Percentiles rank a stretch among this genome's conserved stretches.
phyloP scores from a whole-genome alignment of 2,113 vertebrate genomes.

The Herpetotheres cachinnans region DNA sequence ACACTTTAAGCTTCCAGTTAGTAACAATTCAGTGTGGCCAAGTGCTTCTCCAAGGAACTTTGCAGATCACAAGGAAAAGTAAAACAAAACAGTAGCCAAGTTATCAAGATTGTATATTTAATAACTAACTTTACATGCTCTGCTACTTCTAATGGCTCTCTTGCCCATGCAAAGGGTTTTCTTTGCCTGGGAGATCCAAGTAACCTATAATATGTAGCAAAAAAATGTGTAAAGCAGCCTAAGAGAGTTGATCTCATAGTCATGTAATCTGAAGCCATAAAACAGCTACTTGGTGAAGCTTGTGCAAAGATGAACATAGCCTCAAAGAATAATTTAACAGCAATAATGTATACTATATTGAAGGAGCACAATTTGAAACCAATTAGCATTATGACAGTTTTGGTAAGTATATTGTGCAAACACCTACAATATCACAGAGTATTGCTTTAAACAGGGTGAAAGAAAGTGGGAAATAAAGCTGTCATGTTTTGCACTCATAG shows the following conservation, averaged over 20 bases:
- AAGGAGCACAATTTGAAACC: background rate
- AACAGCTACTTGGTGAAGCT: background rate
- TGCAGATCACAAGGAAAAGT: background rate
- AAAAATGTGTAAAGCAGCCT: background rate
- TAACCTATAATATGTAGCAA: background rate
- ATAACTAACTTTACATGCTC: background rate
- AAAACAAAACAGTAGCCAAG: background rate
- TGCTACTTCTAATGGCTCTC: background rate
- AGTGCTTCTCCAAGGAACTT: background rate
- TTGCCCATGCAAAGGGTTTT: background rate
- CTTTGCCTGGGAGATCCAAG: background rate
- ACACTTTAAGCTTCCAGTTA: background rate
- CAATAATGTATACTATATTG: background rate
- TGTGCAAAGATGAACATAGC: background rate
- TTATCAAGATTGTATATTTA: background rate
- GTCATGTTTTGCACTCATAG: background rate
- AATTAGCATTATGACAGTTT: background rate
- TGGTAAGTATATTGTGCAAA: background rate
- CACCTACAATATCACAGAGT: background rate
- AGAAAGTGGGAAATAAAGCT: background rate
- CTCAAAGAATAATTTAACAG: background rate
- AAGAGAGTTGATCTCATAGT: background rate
- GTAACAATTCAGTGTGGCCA: background rate
- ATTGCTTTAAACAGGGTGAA: background rate
- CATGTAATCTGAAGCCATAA: background rate